Evolutionary conservation across 2,888 invertebrate genomes (phyloP).

Genomic region (Epiblema foenella): DNA sequence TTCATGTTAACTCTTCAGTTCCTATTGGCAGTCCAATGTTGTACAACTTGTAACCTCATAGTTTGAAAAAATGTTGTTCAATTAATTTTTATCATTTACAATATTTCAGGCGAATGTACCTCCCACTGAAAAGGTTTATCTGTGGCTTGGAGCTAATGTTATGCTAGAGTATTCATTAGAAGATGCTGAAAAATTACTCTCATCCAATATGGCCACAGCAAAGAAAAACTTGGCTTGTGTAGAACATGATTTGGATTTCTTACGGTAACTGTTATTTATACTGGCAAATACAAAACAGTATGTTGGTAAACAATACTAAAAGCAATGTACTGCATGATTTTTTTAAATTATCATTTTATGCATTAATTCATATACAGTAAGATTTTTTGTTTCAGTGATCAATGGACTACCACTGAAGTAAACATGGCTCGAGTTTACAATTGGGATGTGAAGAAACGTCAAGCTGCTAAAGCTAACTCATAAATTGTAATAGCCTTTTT

Average conservation of each 20-base stretch:
- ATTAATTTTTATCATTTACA: not conserved
- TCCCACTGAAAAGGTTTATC: conserved; percentile 94
- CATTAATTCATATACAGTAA: too few species aligned
- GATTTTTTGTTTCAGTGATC: conserved; percentile 88
- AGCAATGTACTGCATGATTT: too few species aligned
- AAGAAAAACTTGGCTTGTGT: conserved; percentile 93
- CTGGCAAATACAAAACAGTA: too few species aligned
- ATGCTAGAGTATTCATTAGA: conserved; percentile 98
- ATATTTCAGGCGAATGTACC: conserved; percentile 91
- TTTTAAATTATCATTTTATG: too few species aligned
- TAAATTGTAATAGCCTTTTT: conserved; percentile 51
- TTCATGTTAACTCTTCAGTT: too few species aligned
- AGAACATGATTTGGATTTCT: conserved; percentile 96
- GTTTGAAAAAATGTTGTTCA: too few species aligned
- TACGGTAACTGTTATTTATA: conserved; percentile 83
- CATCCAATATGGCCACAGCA: conserved; percentile 93
- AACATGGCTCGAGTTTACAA: conserved; percentile 99
- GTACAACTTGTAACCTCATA: too few species aligned
- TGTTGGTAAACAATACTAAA: too few species aligned
- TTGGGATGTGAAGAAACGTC: conserved; percentile 97
- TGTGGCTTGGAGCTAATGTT: conserved; percentile 96
- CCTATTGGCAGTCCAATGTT: too few species aligned
- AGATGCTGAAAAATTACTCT: conserved; percentile 93
- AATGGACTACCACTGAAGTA: conserved; percentile 99
- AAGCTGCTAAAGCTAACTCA: conserved; percentile 86